phyloP scores from a whole-genome alignment of 2,888 invertebrate species.

The Synergus umbraculus region DNA sequence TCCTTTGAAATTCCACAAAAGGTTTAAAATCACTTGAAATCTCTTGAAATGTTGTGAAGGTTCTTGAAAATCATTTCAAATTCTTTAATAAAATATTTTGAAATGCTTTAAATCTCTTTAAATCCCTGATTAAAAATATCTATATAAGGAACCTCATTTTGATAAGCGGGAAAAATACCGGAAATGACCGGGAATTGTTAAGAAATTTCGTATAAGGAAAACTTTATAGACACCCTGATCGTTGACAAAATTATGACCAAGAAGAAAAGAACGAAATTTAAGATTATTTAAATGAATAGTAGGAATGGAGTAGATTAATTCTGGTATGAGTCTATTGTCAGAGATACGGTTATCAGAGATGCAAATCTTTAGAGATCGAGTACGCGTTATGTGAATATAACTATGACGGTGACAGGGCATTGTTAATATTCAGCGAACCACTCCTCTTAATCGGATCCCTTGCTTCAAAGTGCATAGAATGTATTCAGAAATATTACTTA shows the following conservation, averaged over 20 bases:
- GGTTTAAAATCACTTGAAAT: no score
- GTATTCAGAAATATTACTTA: not conserved
- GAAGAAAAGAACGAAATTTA: not conserved
- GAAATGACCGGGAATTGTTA: no score
- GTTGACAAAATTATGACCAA: not conserved
- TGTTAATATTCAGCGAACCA: slow-evolving; percentile 59
- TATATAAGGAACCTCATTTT: no score
- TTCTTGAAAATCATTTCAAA: no score
- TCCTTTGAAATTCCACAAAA: no score
- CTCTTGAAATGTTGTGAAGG: no score
- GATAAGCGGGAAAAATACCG: no score
- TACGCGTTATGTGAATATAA: slow-evolving; percentile 43
- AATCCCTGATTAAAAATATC: not conserved
- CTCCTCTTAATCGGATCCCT: slow-evolving; percentile 59
- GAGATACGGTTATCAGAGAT: slow-evolving; percentile 44
- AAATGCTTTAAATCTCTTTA: not conserved
- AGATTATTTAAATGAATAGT: not conserved
- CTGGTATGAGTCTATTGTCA: not conserved
- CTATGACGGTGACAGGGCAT: slow-evolving; percentile 51
- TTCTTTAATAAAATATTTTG: no score
- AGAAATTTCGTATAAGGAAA: no score
- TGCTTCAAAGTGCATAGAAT: slow-evolving; percentile 19
- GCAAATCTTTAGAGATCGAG: slow-evolving; percentile 49
- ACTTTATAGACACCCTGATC: no score
- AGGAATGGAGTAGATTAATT: not conserved